Evolutionary conservation across 2,113 vertebrate genomes (phyloP), one percentile per base, ranked within the genome.

Genomic region (Seriola dumerili): DNA sequence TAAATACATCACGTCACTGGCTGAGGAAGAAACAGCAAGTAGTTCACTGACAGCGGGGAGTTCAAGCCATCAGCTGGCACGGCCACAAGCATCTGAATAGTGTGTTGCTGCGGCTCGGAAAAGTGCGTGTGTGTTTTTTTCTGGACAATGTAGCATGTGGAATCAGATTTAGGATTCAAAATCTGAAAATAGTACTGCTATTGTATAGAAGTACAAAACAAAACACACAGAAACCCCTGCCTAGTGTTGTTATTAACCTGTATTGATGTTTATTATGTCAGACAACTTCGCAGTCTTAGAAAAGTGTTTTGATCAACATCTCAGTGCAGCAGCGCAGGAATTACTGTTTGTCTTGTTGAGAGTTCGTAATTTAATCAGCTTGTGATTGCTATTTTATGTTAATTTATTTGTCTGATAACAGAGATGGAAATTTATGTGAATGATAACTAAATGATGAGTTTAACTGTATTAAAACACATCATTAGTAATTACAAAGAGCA

Each of bases 1-100:
- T 8, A 62, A 88, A 80, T 73, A 23, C 50, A 59, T 76, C 62
- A 65, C 42, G 66, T 65, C 54, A 76, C 52, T 0, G 23, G 52
- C 36, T n/a, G 12, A 65, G 42, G 14, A 38, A 57, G 58, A 55
- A 80, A 72, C 52, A 87, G 85, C 44, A 52, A 64, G 17, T 8
- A 66, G 80, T 38, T 83, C 55, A 61, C 8, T 8, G 38, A 38
- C 38, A 42, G 40, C 8, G 8, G 40, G 40, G 8, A 66, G 80
- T 44, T 83, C 55, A 61, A 29, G 42, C 38, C 29, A 10, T 65
- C 40, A 63, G 62, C 25, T 57, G 32, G 55, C 40, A 52, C 21
- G 19, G 34, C 59, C n/a, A 13, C 32, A 54, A 38, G 25, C n/a
- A 9, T 34, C 44, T 55, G 6, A 74, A 48, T 23, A 32, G 36